Percentiles rank a stretch among this genome's conserved stretches.
phyloP scores from a whole-genome alignment of 2,113 vertebrate genomes.

The Solea senegalensis region DNA sequence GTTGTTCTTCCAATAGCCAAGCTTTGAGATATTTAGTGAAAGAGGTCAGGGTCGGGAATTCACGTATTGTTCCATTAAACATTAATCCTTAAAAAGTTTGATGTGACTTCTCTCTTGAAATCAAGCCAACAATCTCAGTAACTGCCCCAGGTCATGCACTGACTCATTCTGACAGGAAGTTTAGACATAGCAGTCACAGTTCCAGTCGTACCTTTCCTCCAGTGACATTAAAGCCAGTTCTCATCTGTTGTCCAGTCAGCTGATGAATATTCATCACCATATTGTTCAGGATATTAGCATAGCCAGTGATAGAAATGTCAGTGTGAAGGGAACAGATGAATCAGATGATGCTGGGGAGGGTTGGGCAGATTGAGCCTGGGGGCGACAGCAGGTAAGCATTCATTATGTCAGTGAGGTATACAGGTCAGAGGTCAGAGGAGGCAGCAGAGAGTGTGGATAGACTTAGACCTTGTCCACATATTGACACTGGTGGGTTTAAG shows the following conservation, averaged over 20 bases:
- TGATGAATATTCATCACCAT: conserved; percentile 71
- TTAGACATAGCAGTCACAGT: conserved; percentile 15
- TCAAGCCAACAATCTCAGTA: conserved; percentile 2
- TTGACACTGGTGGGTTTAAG: too few species aligned
- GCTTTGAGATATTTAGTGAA: too few species aligned
- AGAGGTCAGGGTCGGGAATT: too few species aligned
- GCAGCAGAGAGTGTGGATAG: background rate
- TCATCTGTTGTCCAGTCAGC: too few species aligned
- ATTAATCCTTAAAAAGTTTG: background rate
- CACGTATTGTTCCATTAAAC: too few species aligned
- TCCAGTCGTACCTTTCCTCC: conserved; percentile 26
- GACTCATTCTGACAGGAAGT: conserved; percentile 20
- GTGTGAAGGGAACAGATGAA: conserved; percentile 45
- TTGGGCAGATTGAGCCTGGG: conserved; percentile 28
- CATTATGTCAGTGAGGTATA: conserved; percentile 33
- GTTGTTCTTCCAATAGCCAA: too few species aligned
- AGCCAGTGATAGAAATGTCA: conserved; percentile 46
- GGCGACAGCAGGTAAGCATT: conserved; percentile 50
- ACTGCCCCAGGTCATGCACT: background rate
- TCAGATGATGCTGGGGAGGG: conserved; percentile 38
- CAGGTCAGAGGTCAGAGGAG: conserved; percentile 9
- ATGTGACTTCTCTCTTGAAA: background rate
- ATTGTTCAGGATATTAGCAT: conserved; percentile 53
- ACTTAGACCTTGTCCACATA: background rate
- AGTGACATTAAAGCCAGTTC: conserved; percentile 9